phyloP scores from a whole-genome alignment of 2,113 vertebrate species.

The Gymnogyps californianus region DNA sequence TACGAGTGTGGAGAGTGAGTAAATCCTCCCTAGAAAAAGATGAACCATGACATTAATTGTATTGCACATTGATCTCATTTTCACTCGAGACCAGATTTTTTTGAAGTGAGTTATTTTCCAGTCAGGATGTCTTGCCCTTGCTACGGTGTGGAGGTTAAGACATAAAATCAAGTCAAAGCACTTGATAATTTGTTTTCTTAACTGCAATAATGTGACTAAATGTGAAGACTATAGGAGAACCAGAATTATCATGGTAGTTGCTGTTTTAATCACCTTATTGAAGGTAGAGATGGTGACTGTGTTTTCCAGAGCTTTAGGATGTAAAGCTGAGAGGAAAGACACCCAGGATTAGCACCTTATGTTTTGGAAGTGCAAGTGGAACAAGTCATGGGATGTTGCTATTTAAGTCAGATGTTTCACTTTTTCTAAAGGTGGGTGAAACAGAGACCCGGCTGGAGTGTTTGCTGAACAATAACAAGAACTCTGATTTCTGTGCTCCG shows the following conservation, averaged over 20 bases:
- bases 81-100: not conserved
- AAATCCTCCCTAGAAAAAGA: not conserved
- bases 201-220: not conserved
- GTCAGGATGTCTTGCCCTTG: not conserved
- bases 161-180: not conserved
- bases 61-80: not conserved
- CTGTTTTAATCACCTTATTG: not conserved
- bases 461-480: slow-evolving; percentile 99
- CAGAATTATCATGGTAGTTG: not conserved
- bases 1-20: slow-evolving; percentile 95
- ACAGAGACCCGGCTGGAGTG: slow-evolving; percentile 97
- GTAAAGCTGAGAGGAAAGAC: not conserved
- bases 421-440: slow-evolving; percentile 87
- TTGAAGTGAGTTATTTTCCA: not conserved
- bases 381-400: not conserved
- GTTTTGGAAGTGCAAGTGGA: not conserved
- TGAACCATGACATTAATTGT: not conserved
- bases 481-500: slow-evolving; percentile 98
- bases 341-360: not conserved
- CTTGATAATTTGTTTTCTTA: not conserved
- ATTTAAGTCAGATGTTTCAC: not conserved
- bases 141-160: not conserved
- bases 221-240: not conserved
- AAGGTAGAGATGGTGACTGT: not conserved
- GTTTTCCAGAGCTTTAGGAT: not conserved